A percentile compares a stretch with the other conserved stretches of the same genome.
These are phyloP conservation scores for Pollenia amentaria DNA, from an alignment of 2,888 invertebrate genomes.

Conservation along the genomic window DNA sequence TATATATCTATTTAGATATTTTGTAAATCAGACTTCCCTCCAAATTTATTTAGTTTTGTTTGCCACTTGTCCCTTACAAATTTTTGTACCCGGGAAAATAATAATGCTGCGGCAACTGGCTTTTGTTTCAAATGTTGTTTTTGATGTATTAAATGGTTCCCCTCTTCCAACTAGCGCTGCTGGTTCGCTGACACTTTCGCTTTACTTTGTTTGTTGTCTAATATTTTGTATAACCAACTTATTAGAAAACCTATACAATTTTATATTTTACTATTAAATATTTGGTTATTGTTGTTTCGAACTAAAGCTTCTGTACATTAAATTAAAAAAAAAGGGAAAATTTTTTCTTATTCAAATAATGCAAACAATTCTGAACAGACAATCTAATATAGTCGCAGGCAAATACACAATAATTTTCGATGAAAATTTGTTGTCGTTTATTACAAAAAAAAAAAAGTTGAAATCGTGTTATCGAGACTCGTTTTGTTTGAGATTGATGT, in stretches of 20 bases:
- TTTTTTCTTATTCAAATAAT: conserved; percentile 54
- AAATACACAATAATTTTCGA: conserved; percentile 66
- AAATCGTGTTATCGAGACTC: conserved; percentile 26
- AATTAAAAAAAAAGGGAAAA: conserved; percentile 41
- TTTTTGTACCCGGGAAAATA: background rate
- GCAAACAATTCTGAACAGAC: conserved; percentile 49
- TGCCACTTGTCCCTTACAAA: background rate
- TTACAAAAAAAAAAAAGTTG: background rate
- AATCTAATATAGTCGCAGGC: conserved; percentile 24
- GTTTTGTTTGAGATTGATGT: background rate
- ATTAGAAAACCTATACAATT: background rate
- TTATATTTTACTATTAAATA: conserved; percentile 17
- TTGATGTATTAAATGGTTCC: conserved; percentile 12
- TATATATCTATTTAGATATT: background rate
- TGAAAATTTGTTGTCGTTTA: conserved; percentile 37
- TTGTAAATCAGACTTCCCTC: conserved; percentile 28
- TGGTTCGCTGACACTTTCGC: conserved; percentile 23
- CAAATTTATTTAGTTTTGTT: conserved; percentile 6
- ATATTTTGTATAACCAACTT: background rate
- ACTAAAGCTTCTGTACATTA: conserved; percentile 46
- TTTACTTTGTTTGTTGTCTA: conserved; percentile 15
- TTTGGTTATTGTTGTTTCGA: conserved; percentile 4
- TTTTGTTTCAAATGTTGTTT: background rate
- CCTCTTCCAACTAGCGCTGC: conserved; percentile 4
- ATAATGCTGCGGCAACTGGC: conserved; percentile 14